A percentile compares a stretch with the other conserved stretches of the same genome.
phyloP scores from a whole-genome alignment of 2,888 invertebrate species.

The Diplazon laetatorius region DNA sequence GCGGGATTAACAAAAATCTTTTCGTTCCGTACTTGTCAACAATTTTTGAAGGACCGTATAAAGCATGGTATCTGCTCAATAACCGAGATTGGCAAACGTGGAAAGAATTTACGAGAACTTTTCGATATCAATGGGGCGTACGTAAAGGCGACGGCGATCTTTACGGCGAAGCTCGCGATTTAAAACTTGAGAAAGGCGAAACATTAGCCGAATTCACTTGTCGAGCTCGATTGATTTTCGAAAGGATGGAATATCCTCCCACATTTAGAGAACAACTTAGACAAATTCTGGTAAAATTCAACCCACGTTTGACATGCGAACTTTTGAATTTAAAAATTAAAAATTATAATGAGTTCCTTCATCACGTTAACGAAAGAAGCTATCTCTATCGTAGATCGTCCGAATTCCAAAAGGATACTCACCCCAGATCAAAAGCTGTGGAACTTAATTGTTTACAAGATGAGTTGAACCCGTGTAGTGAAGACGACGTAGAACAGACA shows the following conservation, averaged over 20 bases:
- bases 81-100: conserved; percentile 42
- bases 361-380: conserved; percentile 46
- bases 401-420: conserved; percentile 11
- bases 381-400: conserved; percentile 40
- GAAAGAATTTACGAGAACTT: conserved; percentile 50
- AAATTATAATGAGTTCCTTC: conserved; percentile 43
- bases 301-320: conserved; percentile 49
- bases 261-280: conserved; percentile 44
- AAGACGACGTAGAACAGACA: neutral
- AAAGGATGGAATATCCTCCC: conserved; percentile 48
- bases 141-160: conserved; percentile 38
- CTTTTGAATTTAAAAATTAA: conserved; percentile 32
- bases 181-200: conserved; percentile 49
- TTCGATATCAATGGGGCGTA: conserved; percentile 44
- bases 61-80: conserved; percentile 50
- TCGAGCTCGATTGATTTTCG: conserved; percentile 54
- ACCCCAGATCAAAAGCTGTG: neutral
- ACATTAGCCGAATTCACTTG: conserved; percentile 55
- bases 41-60: conserved; percentile 55
- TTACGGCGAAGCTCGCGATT: conserved; percentile 37
- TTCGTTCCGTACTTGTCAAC: conserved; percentile 54
- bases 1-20: conserved; percentile 58
- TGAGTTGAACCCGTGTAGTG: neutral
- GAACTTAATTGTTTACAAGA: conserved; percentile 3
- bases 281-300: conserved; percentile 55